These are phyloP conservation scores for Ooceraea biroi DNA, from an alignment of 1,140 invertebrate species.

Conservation along the genomic window DNA sequence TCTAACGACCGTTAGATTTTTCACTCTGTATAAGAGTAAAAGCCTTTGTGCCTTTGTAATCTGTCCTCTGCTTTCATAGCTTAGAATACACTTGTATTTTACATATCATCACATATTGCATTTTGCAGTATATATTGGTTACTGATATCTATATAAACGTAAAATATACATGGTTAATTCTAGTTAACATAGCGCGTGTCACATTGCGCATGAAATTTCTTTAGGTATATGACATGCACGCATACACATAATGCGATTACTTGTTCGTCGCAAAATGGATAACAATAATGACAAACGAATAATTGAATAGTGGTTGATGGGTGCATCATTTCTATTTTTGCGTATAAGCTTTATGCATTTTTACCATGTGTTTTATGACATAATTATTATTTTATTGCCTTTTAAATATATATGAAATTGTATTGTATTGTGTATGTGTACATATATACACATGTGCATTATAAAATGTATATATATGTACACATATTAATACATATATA, in stretches of 20 bases:
- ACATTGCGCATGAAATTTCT: conserved; percentile 16
- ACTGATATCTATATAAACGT: conserved; percentile 31
- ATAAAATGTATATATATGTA: conserved; percentile 1
- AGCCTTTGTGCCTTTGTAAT: conserved; percentile 69
- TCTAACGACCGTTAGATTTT: conserved; percentile 37
- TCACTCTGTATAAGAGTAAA: conserved; percentile 35
- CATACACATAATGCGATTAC: too few relatives aligned
- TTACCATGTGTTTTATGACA: background rate
- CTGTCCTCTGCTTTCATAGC: conserved; percentile 54
- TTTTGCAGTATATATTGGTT: conserved; percentile 40
- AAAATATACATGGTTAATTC: conserved; percentile 45
- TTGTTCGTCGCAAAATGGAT: conserved; percentile 2
- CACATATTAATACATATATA: background rate
- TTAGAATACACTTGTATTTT: conserved; percentile 64
- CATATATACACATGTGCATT: background rate
- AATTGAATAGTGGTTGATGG: conserved; percentile 28
- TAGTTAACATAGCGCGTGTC: conserved; percentile 13
- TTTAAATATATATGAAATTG: conserved; percentile 17
- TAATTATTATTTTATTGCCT: background rate
- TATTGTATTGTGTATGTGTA: too few relatives aligned
- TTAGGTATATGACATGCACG: conserved; percentile 1
- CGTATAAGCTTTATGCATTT: background rate
- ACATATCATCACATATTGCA: conserved; percentile 60
- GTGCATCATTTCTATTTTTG: background rate
- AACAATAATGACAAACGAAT: conserved; percentile 19